Evolutionary conservation across 2,888 invertebrate species (phyloP).

Genomic region (Osedax fenrisi): DNA sequence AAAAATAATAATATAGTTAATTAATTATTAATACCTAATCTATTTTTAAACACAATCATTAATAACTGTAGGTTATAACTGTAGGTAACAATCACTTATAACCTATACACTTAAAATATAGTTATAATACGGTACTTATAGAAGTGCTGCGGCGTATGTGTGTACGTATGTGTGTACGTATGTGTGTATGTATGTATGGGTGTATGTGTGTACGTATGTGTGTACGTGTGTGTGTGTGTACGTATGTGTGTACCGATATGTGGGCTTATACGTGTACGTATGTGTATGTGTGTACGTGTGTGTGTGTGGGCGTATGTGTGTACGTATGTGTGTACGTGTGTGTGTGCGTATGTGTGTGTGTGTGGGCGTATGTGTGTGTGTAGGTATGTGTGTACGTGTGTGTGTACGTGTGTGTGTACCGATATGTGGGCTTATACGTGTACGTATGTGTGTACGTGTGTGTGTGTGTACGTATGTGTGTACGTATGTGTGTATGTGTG

Average conservation of each 20-base stretch:
- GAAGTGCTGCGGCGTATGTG: too few relatives aligned
- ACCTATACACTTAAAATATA: too few relatives aligned
- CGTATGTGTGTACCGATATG: not conserved
- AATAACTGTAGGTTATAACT: too few relatives aligned
- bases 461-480: constrained; percentile 31
- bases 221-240: not conserved
- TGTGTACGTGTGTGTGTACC: constrained; percentile 24
- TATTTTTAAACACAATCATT: too few relatives aligned
- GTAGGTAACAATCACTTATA: too few relatives aligned
- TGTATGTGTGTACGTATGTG: too few relatives aligned
- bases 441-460: constrained; percentile 31
- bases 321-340: constrained; percentile 8
- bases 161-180: constrained; percentile 5
- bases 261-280: not conserved
- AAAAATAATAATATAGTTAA: too few relatives aligned
- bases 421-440: constrained; percentile 23
- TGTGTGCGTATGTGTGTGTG: constrained; percentile 25
- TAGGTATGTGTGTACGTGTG: constrained; percentile 26
- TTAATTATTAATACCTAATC: too few relatives aligned
- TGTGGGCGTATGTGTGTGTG: too few relatives aligned
- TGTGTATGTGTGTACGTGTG: not conserved
- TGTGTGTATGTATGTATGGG: constrained; percentile 8
- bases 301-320: too few relatives aligned
- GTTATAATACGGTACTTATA: too few relatives aligned
- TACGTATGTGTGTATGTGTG: constrained; percentile 31